phyloP scores from a whole-genome alignment of 2,797 vertebrate species.

The Notoglanidium macrostoma region DNA sequence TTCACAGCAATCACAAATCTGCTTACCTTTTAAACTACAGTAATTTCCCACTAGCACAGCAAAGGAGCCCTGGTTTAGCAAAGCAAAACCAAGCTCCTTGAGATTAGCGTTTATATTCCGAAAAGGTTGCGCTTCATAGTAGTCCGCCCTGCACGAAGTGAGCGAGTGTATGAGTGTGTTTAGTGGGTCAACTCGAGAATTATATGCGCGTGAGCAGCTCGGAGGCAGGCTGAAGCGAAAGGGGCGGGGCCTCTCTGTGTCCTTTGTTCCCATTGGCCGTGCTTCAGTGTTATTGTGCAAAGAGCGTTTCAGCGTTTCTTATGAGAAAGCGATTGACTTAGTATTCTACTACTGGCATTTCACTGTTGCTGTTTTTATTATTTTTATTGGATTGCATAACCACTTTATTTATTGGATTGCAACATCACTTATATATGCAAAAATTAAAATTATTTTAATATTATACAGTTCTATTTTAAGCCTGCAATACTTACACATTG shows the following conservation, averaged over 20 bases:
- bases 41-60: slow-evolving; percentile 50
- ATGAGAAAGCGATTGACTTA: slow-evolving; percentile 69
- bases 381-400: background rate
- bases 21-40: slow-evolving; percentile 62
- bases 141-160: background rate
- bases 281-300: slow-evolving; percentile 77
- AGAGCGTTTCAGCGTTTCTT: slow-evolving; percentile 66
- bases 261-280: slow-evolving; percentile 81
- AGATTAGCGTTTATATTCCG: slow-evolving; percentile 71
- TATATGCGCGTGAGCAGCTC: slow-evolving; percentile 80
- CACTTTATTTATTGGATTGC: too few species aligned
- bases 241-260: slow-evolving; percentile 72
- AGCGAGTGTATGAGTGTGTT: slow-evolving; percentile 70
- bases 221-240: slow-evolving; percentile 69
- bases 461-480: background rate
- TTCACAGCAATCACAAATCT: background rate
- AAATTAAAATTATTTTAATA: background rate
- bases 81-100: slow-evolving; percentile 42
- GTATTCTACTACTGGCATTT: slow-evolving; percentile 47
- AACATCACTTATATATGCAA: background rate
- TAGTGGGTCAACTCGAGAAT: slow-evolving; percentile 82
- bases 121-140: slow-evolving; percentile 76
- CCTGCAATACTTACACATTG: background rate
- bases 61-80: slow-evolving; percentile 32
- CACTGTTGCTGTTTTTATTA: background rate